These are phyloP conservation scores for Pocota personata DNA, from an alignment of 2,888 invertebrate genomes.

Conservation along the genomic window DNA sequence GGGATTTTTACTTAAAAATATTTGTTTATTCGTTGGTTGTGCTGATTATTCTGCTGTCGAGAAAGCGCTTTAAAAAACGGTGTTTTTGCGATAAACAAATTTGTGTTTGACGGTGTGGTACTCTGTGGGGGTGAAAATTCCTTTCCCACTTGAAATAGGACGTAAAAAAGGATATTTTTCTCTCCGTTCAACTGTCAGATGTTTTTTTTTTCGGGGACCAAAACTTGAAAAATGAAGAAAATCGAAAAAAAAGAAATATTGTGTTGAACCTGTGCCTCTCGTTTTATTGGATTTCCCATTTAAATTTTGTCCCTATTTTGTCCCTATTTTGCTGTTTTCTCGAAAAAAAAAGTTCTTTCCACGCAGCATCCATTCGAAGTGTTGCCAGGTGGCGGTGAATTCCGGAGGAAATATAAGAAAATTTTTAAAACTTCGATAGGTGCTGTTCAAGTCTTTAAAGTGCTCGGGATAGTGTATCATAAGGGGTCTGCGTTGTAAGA, in stretches of 20 bases:
- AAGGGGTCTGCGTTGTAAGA: too few relatives aligned
- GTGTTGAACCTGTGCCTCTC: neutral
- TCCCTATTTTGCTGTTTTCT: conserved; percentile 7
- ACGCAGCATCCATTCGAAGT: conserved; percentile 67
- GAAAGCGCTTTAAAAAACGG: conserved; percentile 20
- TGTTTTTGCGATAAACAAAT: conserved; percentile 36
- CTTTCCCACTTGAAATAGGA: neutral
- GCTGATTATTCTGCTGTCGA: conserved; percentile 18
- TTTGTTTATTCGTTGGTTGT: conserved; percentile 58
- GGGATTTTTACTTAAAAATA: conserved; percentile 55
- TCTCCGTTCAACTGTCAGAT: conserved; percentile 17
- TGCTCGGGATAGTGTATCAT: too few relatives aligned
- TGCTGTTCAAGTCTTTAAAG: too few relatives aligned
- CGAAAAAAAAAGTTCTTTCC: conserved; percentile 35
- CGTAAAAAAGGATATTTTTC: conserved; percentile 21
- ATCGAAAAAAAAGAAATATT: neutral
- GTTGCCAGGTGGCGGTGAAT: conserved; percentile 50
- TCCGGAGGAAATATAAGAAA: neutral
- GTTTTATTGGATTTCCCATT: conserved; percentile 43
- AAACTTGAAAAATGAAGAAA: neutral
- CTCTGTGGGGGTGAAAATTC: conserved; percentile 4
- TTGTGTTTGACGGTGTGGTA: neutral
- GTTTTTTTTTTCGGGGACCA: neutral
- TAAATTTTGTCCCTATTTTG: too few relatives aligned
- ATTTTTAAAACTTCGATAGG: too few relatives aligned